Conservation (phyloP, 2,888 invertebrate genomes). For the Cremastinae sp. region DNA sequence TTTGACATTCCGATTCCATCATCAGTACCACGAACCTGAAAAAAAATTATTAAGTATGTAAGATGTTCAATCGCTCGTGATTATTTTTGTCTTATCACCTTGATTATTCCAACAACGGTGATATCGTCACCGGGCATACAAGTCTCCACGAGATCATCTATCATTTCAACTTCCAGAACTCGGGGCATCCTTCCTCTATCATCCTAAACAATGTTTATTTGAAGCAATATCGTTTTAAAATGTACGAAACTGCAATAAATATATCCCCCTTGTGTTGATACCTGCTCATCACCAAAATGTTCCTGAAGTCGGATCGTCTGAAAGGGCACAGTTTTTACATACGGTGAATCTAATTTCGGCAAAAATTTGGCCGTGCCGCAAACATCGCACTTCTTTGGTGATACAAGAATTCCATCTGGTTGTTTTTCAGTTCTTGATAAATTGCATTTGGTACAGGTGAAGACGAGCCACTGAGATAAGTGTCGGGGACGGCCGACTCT, state of each 20-base stretch:
- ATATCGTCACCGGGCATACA: conserved; percentile 95
- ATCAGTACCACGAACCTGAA: conserved; percentile 60
- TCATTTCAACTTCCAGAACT: conserved; percentile 92
- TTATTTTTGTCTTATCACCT: conserved; percentile 77
- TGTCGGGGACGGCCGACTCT: conserved; percentile 89
- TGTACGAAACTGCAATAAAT: background rate
- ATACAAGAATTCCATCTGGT: conserved; percentile 83
- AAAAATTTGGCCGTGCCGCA: conserved; percentile 85
- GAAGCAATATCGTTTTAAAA: background rate
- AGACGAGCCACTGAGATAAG: conserved; percentile 88
- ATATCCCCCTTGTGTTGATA: too few species aligned
- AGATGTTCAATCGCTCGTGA: background rate
- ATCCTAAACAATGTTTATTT: conserved; percentile 79
- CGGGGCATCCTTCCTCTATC: conserved; percentile 88
- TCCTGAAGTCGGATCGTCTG: conserved; percentile 93
- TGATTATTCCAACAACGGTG: conserved; percentile 92
- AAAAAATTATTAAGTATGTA: background rate
- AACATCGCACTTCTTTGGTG: conserved; percentile 83
- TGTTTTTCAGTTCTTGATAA: conserved; percentile 78
- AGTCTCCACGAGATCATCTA: conserved; percentile 88
- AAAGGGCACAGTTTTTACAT: conserved; percentile 88
- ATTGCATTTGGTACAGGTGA: conserved; percentile 87
- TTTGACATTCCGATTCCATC: conserved; percentile 83
- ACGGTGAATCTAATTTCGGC: conserved; percentile 84
- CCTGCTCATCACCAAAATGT: conserved; percentile 85